These are phyloP conservation scores for Enteromius thamalakanensis DNA, from an alignment of 2,797 vertebrate species.

Conservation along the genomic window DNA sequence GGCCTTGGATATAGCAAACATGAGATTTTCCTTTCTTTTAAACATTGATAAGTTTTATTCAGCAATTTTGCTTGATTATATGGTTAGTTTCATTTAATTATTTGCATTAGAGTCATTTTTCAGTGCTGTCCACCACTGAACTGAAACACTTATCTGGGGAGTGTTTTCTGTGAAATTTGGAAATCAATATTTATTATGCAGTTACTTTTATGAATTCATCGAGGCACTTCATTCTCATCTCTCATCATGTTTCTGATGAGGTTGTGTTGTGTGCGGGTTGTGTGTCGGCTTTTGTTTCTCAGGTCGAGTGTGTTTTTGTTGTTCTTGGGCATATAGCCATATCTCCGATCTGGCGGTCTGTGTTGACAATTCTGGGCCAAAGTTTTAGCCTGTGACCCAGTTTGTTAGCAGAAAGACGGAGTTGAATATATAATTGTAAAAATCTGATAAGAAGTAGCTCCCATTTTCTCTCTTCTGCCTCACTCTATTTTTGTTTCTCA, in stretches of 20 bases:
- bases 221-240: neutral
- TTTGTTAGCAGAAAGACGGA: slow-evolving; percentile 26
- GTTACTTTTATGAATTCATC: slow-evolving; percentile 2
- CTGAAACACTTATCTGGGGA: neutral
- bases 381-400: slow-evolving; percentile 24
- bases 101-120: neutral
- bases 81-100: neutral
- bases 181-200: neutral
- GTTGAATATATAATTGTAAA: slow-evolving; percentile 39
- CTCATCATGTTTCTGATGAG: neutral
- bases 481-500: slow-evolving; percentile 20
- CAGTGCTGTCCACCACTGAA: neutral
- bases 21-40: neutral
- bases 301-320: slow-evolving; percentile 34
- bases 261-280: neutral
- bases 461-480: neutral
- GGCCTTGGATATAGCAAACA: neutral
- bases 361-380: slow-evolving; percentile 43
- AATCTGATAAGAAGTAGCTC: neutral
- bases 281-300: neutral
- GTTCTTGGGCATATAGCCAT: slow-evolving; percentile 21
- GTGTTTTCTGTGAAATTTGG: neutral
- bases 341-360: slow-evolving; percentile 3
- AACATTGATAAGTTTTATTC: neutral
- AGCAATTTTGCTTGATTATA: neutral